phyloP scores from a whole-genome alignment of 2,113 vertebrate species.

The Melanostigma gelatinosum region DNA sequence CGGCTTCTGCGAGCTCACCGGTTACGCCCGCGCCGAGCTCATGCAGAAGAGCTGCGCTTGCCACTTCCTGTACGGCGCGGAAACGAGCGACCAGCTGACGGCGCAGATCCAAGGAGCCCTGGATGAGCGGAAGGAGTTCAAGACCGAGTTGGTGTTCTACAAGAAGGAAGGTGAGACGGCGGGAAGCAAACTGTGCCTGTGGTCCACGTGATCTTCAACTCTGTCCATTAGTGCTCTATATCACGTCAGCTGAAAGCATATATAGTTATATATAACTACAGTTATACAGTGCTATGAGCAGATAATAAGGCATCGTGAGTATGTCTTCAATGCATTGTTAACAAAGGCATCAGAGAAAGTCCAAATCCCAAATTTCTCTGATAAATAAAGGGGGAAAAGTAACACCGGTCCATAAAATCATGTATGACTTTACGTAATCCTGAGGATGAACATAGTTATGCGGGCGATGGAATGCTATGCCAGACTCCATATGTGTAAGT shows the following conservation, averaged over 20 bases:
- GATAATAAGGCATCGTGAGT: not conserved
- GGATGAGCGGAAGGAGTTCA: conserved; percentile 85
- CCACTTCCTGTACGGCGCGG: conserved; percentile 86
- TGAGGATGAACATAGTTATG: not conserved
- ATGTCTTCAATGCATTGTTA: not conserved
- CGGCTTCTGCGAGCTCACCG: conserved; percentile 88
- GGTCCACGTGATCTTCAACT: not conserved
- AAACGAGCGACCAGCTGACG: conserved; percentile 83
- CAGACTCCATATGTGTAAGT: not conserved
- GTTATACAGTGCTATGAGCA: not conserved
- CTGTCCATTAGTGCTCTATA: not conserved
- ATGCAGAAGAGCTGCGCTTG: conserved; percentile 89
- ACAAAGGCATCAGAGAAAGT: not conserved
- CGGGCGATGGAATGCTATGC: not conserved
- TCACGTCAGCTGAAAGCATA: not conserved
- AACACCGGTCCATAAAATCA: not conserved
- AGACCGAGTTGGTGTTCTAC: conserved; percentile 87
- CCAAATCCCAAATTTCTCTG: not conserved
- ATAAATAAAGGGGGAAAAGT: not conserved
- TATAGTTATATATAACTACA: not conserved
- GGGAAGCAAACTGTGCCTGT: not conserved
- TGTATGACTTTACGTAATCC: not conserved
- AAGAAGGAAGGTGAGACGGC: conserved; percentile 84
- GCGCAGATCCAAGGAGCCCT: conserved; percentile 85
- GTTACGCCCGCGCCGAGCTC: conserved; percentile 86